These are phyloP conservation scores for Notolepis coatsorum DNA, from an alignment of 2,797 vertebrate genomes.

Conservation along the genomic window DNA sequence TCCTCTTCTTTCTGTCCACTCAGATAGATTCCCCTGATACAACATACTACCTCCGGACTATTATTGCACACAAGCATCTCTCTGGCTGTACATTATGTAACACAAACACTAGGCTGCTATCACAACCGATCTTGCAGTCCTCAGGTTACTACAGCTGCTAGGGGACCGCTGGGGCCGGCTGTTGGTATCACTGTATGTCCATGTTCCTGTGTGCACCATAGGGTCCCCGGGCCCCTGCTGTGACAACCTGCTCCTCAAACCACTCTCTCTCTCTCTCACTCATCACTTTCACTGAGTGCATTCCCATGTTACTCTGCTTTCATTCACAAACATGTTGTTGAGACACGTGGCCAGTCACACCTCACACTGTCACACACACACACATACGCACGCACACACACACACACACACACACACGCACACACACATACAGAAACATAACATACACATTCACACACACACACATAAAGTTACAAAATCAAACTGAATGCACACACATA, in stretches of 20 bases:
- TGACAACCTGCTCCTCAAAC: slow-evolving; percentile 68
- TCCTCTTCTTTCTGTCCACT: slow-evolving; percentile 67
- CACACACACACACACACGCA: background rate
- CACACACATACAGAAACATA: background rate
- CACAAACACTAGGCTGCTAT: slow-evolving; percentile 82
- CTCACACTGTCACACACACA: slow-evolving; percentile 1
- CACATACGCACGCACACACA: background rate
- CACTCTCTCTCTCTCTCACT: slow-evolving; percentile 9
- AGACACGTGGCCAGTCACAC: background rate
- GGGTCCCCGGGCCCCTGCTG: slow-evolving; percentile 65
- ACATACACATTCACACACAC: background rate
- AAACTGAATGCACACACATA: background rate
- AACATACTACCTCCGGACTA: slow-evolving; percentile 55
- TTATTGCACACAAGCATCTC: slow-evolving; percentile 53
- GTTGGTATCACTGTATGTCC: slow-evolving; percentile 21
- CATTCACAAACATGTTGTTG: slow-evolving; percentile 45
- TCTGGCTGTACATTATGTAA: slow-evolving; percentile 73
- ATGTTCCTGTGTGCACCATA: slow-evolving; percentile 50
- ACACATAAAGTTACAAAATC: background rate
- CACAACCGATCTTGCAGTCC: slow-evolving; percentile 62
- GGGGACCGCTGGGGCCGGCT: slow-evolving; percentile 5
- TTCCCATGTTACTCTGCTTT: slow-evolving; percentile 34
- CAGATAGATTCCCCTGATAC: slow-evolving; percentile 63
- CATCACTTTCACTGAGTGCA: slow-evolving; percentile 5
- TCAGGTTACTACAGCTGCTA: slow-evolving; percentile 66